phyloP scores from a whole-genome alignment of 23 tunicate genomes.

The Trididemnum miniatum region DNA sequence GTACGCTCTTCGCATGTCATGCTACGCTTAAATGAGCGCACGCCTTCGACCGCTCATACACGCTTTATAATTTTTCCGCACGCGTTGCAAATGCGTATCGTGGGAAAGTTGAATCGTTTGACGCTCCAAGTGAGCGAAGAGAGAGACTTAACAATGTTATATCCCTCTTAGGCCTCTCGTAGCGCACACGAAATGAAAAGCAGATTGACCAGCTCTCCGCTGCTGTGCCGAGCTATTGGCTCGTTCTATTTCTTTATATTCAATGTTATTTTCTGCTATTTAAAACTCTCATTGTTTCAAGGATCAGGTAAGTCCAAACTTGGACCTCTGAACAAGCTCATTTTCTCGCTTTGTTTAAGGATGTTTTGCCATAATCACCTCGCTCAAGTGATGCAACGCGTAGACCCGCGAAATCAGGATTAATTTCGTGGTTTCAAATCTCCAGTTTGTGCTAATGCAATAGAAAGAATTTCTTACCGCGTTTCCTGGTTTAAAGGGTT shows the following conservation, averaged over 20 bases:
- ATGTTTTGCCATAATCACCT: too few relatives aligned
- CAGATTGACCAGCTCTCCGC: neutral
- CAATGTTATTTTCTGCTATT: neutral
- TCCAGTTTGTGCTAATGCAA: too few relatives aligned
- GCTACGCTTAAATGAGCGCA: slow-evolving; percentile 27
- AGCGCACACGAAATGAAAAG: slow-evolving; percentile 2
- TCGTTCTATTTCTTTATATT: neutral
- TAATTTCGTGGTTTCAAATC: too few relatives aligned
- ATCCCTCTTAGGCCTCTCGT: slow-evolving; percentile 23
- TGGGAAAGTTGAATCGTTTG: slow-evolving; percentile 54
- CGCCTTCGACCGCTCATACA: slow-evolving; percentile 43
- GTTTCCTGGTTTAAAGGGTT: too few relatives aligned
- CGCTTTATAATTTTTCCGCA: slow-evolving; percentile 2
- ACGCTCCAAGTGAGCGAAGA: slow-evolving; percentile 10
- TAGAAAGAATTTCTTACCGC: too few relatives aligned
- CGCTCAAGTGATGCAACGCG: too few relatives aligned
- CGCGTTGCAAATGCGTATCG: slow-evolving; percentile 43
- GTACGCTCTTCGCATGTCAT: slow-evolving; percentile 25
- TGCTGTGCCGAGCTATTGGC: neutral
- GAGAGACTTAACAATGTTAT: slow-evolving; percentile 52
- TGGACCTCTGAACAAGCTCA: neutral
- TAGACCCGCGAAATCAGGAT: too few relatives aligned
- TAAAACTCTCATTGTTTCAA: slow-evolving; percentile 16
- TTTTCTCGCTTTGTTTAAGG: neutral
- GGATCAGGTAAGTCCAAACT: slow-evolving; percentile 5